phyloP scores from a whole-genome alignment of 1,140 invertebrate species.

The Pinna nobilis region DNA sequence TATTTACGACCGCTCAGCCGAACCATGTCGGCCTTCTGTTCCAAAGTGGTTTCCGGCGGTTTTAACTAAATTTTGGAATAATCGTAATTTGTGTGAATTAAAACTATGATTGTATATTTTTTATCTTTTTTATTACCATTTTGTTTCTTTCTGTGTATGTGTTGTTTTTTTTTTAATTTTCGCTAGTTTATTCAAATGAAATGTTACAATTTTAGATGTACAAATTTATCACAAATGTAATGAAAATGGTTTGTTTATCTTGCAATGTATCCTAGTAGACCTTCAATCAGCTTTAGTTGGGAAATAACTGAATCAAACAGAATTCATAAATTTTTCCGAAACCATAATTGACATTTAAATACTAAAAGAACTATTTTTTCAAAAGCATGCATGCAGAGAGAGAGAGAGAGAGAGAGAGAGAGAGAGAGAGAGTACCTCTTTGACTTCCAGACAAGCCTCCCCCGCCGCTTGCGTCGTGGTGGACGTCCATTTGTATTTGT shows the following conservation, averaged over 20 bases:
- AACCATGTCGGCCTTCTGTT: slow-evolving; percentile 42
- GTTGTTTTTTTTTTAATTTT: no score
- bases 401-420: no score
- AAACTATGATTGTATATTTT: neutral
- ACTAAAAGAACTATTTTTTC: no score
- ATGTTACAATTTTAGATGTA: no score
- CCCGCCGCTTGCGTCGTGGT: slow-evolving; percentile 21
- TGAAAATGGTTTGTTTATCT: no score
- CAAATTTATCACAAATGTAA: no score
- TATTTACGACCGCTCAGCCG: slow-evolving; percentile 34
- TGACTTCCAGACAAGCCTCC: slow-evolving; percentile 32
- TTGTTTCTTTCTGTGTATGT: neutral
- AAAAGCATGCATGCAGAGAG: no score
- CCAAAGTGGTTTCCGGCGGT: slow-evolving; percentile 33
- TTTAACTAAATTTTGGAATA: slow-evolving; percentile 19
- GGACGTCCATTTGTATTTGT: slow-evolving; percentile 37
- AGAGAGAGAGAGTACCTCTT: slow-evolving; percentile 21
- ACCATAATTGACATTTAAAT: neutral
- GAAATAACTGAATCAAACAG: no score
- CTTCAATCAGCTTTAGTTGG: no score
- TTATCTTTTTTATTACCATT: no score
- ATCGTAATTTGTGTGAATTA: neutral
- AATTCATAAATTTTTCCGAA: neutral
- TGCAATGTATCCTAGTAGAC: no score
- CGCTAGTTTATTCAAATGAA: no score